Base-by-base conservation (phyloP, 2,888 invertebrate genomes). In the Girardia tigrina region DNA sequence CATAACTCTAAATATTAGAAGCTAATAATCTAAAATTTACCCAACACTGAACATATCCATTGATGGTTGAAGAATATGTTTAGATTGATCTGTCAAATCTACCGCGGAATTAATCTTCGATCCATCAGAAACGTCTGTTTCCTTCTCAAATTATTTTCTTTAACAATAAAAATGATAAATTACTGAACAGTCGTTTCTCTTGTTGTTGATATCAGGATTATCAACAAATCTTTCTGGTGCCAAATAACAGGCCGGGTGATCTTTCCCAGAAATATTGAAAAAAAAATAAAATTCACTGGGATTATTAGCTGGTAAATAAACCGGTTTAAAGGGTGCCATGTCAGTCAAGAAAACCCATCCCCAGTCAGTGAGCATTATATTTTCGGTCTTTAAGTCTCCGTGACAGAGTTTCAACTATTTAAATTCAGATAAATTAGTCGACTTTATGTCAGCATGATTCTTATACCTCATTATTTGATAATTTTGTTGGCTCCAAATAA, bases 281-380 rank as follows among this genome's bases (percentile, higher is more conserved):
- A 97, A 99, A 83, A 94, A 99, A 26, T 94, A 94, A 86, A 94
- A 99, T 85, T 95, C 94, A 0, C 97, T 82, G 1, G 98, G 98
- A 85, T 98, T 97, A 84, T 98, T 86, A 84, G 94, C 92, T 0
- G 97, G 97, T 28, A 99, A 85, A 85, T 91, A 92, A 0, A 94
- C 92, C 0, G 98, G 98, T 83, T 99, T 99, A 85, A 93, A 98
- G 1, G 94, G 92, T 0, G 98, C 98, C 86, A 98, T 97, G 86
- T 99, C 98, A 0, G 94, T 91, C 26, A 99, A 85, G n/a, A 95
- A 86, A 28, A 97, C 89, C 94, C 98, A 95, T 81, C 93, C 91
- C 91, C 94, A 95, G 1, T 94, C 91, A 0, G 95, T 95, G 72
- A 99, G 90, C 86, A 97, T 89, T 80, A 99, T 82, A 83, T 99